Percentiles rank a stretch among this genome's conserved stretches.
Evolutionary conservation across 1,140 invertebrate species (phyloP).

Genomic region (Caenorhabditis inopinata): DNA sequence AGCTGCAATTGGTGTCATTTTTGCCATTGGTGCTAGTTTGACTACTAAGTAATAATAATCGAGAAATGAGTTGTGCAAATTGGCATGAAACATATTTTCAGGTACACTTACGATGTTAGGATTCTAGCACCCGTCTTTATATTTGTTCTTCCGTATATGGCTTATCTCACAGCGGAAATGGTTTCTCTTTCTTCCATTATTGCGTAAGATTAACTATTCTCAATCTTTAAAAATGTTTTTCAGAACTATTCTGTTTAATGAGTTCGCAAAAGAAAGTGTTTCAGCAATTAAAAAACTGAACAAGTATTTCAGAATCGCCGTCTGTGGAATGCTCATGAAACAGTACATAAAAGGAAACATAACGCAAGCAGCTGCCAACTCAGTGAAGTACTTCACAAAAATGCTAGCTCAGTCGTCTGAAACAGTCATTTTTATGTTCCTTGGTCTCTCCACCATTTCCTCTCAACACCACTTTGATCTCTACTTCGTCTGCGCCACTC

Average conservation of each 20-base stretch:
- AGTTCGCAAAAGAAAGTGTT: too few relatives aligned
- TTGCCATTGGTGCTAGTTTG: conserved; percentile 85
- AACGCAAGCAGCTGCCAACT: conserved; percentile 92
- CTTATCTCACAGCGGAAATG: conserved; percentile 53
- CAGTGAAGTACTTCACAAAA: conserved; percentile 96
- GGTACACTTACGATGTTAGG: conserved; percentile 50
- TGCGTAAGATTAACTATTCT: conserved; percentile 41
- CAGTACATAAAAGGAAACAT: conserved; percentile 98
- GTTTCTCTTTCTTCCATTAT: conserved; percentile 49
- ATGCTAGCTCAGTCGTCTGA: conserved; percentile 81
- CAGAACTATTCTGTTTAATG: too few relatives aligned
- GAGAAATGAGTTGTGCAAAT: neutral
- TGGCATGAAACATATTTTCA: neutral
- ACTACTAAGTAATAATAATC: conserved; percentile 53
- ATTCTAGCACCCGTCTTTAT: conserved; percentile 56
- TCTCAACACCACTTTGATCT: conserved; percentile 90
- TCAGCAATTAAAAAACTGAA: neutral
- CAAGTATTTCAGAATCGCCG: conserved; percentile 75
- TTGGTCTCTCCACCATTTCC: conserved; percentile 90
- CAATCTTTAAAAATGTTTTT: too few relatives aligned
- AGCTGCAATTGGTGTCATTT: conserved; percentile 86
- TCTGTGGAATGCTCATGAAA: conserved; percentile 96
- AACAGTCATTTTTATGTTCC: conserved; percentile 98
- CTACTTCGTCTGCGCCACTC: conserved; percentile 86
- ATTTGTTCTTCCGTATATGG: conserved; percentile 52